Evolutionary conservation across 2,888 invertebrate genomes (phyloP), one percentile per base, ranked within the genome.

Genomic region (Sesia apiformis): DNA sequence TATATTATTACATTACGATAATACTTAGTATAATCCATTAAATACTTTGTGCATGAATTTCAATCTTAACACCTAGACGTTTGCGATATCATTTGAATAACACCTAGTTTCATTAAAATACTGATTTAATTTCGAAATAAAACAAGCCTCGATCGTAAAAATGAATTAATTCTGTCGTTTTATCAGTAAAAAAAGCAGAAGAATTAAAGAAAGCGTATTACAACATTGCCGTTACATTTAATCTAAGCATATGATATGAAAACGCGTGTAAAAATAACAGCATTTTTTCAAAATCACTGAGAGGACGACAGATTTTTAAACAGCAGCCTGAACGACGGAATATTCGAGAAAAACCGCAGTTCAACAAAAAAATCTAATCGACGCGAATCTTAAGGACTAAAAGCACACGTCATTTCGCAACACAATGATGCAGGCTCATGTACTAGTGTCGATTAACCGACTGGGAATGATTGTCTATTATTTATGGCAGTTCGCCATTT

Each of bases 41-140:
- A 81, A 83, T 79, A 81, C 66, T 69, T 81, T 87, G 87, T 87
- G 87, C 86, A 79, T 70, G 67, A 77, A 70, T 74, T 72, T 72
- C 70, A 67, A 73, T 59, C 80, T 84, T 83, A 83, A 4, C 7
- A n/a, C 6, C 38, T 38, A 38, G 7, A 52, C 40, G 39, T 6
- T 58, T 76, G 75, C 73, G 70, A 67, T 78, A 72, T 68, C 73
- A 69, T 70, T 72, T 69, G 56, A 68, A 65, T 69, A 76, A 70
- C 71, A 67, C 62, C 76, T 78, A 75, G 62, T 64, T 60, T 58
- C 46, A 46, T 69, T 71, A 70, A 77, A 81, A 81, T 80, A 81
- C 78, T 79, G 77, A 66, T 70, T 69, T 63, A 55, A 39, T 49
- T 51, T 53, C 55, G 56, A 55, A 57, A 57, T 58, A 59, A 53